Conservation (phyloP, 2,113 vertebrate species). For the Tragulus kanchil region DNA sequence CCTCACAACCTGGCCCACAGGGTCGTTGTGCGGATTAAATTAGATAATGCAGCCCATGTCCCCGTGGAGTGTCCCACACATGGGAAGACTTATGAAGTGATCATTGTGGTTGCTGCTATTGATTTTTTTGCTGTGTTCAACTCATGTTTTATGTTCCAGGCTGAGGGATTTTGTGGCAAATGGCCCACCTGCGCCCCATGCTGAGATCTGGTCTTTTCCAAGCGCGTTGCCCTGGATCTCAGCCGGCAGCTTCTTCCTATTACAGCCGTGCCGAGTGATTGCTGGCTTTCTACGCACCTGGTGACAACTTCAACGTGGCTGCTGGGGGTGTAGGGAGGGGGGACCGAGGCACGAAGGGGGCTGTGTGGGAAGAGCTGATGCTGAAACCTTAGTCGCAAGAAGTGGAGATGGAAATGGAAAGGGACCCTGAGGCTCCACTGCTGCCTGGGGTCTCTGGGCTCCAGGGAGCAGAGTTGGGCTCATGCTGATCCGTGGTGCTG, state of each 20-base stretch:
- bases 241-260: slow-evolving; percentile 64
- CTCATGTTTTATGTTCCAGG: not conserved
- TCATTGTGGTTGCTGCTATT: slow-evolving; percentile 14
- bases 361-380: not conserved
- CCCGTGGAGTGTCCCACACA: not conserved
- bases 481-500: rapidly evolving
- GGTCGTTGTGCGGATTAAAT: not conserved
- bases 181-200: slow-evolving; percentile 46
- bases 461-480: not conserved
- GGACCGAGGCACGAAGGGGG: not conserved
- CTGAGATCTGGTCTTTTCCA: slow-evolving; percentile 39
- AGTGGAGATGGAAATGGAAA: not conserved
- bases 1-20: no score
- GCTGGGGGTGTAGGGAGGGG: slow-evolving; percentile 21
- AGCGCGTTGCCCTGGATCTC: not conserved
- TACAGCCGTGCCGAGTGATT: slow-evolving; percentile 61
- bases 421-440: not conserved
- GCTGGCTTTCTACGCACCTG: slow-evolving; percentile 42
- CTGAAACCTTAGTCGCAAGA: not conserved
- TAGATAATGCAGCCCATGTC: not conserved
- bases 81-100: slow-evolving; percentile 63
- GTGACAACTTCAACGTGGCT: slow-evolving; percentile 73
- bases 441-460: not conserved
- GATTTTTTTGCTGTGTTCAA: slow-evolving; percentile 19
- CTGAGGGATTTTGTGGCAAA: slow-evolving; percentile 36